These are phyloP conservation scores for Meriones psammophilus DNA, from an alignment of 2,797 vertebrate species.

Conservation along the genomic window DNA sequence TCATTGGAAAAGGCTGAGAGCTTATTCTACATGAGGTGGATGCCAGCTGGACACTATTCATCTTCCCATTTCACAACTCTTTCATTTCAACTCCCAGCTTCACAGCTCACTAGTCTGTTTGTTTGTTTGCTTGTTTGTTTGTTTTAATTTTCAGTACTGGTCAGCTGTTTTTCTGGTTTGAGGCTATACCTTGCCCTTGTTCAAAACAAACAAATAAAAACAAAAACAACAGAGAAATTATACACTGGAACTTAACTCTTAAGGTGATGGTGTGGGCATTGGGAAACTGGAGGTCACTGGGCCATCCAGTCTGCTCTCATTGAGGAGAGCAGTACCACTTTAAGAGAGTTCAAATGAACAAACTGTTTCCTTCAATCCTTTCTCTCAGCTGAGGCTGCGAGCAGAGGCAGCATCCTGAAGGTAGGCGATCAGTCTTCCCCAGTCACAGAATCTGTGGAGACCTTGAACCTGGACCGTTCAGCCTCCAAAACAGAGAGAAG, in stretches of 20 bases:
- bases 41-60: neutral
- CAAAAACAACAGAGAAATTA: neutral
- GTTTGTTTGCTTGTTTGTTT: neutral
- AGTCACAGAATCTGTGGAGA: neutral
- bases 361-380: neutral
- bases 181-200: neutral
- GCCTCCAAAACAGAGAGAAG: neutral
- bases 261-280: neutral
- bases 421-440: neutral
- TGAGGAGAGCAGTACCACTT: neutral
- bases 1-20: neutral
- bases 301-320: neutral
- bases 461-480: neutral
- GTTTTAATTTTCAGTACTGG: neutral
- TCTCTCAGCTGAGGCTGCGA: neutral
- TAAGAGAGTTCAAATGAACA: neutral
- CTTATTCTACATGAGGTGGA: neutral
- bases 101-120: neutral
- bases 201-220: neutral
- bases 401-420: neutral
- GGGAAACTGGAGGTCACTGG: neutral
- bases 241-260: neutral
- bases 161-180: neutral
- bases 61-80: constrained; percentile 7
- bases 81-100: neutral